Evolutionary conservation across 1,140 invertebrate species (phyloP).

Genomic region (Helicoverpa armigera): DNA sequence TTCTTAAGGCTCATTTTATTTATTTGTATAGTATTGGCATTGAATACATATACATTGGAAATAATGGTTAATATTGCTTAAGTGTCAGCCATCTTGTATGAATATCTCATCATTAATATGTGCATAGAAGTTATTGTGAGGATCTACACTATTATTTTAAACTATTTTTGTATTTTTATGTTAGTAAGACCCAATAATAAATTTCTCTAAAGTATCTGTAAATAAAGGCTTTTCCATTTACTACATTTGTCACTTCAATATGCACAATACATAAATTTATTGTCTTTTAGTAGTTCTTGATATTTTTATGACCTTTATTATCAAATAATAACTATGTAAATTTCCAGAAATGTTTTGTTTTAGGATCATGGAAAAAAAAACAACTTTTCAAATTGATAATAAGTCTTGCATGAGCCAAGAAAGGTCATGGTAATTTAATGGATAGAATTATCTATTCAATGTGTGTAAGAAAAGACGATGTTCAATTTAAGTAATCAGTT

Average conservation of each 20-base stretch:
- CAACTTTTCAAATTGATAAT: too few species aligned
- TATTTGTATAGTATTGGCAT: constrained; percentile 57
- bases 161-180: constrained; percentile 82
- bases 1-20: constrained; percentile 48
- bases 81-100: constrained; percentile 35
- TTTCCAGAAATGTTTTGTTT: too few species aligned
- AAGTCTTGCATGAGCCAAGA: too few species aligned
- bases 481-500: too few species aligned
- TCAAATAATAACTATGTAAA: too few species aligned
- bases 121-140: constrained; percentile 57
- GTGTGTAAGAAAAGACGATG: too few species aligned
- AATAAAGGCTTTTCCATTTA: constrained; percentile 7
- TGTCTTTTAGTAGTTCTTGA: too few species aligned
- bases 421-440: too few species aligned
- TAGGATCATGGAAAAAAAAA: too few species aligned
- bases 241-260: not conserved
- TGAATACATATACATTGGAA: constrained; percentile 23
- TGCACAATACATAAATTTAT: too few species aligned
- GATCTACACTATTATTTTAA: constrained; percentile 75
- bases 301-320: too few species aligned
- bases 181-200: constrained; percentile 69
- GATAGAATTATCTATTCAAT: too few species aligned
- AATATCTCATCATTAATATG: constrained; percentile 50
- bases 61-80: constrained; percentile 41
- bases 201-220: constrained; percentile 55